Base-by-base conservation (phyloP, 2,113 vertebrate species). In the Galemys pyrenaicus region DNA sequence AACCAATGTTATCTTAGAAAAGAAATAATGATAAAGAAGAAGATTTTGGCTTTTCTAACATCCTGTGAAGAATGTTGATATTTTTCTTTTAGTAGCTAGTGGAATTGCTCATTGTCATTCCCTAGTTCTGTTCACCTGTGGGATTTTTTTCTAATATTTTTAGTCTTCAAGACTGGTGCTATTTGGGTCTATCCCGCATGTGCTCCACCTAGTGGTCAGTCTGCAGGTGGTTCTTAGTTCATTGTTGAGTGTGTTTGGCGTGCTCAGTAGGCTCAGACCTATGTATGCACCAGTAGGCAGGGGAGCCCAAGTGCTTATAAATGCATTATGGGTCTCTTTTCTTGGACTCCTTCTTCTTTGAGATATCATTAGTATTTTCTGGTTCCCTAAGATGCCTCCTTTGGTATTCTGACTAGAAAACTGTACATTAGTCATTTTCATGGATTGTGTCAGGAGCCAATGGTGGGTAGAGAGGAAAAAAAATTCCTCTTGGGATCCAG, bases 261-360 rank as follows among this genome's bases (percentile, higher is more conserved):
- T n/a, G 17, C 51, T 54, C 58, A 37, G 6, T 0, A 58, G 75
- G 2, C 3, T 91, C 41, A 89, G 79, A 13, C 37, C 28, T 24
- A 1, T 8, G 3, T 3, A 0, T 3, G 46, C 6, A 3, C 15
- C 7, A 2, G 64, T 11, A 71, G 24, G 0, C 6, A 6, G 24
- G 4, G 20, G 22, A 58, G 39, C 44, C 46, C 35, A 6, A 1
- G 15, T 10, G 9, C 54, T 35, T 4, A 11, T 19, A 28, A 54
- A 49, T 10, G 37, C 19, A n/a, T 32, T 30, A 28, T 28, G 41
- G 7, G 3, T 54, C 49, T 86, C 35, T n/a, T 87, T 60, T 37
- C 85, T 87, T 41, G 28, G 78, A 26, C 32, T 13, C 30, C n/a
- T 89, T 1, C 19, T 54, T 75, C 24, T 41, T 37, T 39, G 20